A percentile compares a stretch with the other conserved stretches of the same genome.
These are phyloP conservation scores for Trichomalopsis sarcophagae DNA, from an alignment of 1,140 invertebrate genomes.

Conservation along the genomic window DNA sequence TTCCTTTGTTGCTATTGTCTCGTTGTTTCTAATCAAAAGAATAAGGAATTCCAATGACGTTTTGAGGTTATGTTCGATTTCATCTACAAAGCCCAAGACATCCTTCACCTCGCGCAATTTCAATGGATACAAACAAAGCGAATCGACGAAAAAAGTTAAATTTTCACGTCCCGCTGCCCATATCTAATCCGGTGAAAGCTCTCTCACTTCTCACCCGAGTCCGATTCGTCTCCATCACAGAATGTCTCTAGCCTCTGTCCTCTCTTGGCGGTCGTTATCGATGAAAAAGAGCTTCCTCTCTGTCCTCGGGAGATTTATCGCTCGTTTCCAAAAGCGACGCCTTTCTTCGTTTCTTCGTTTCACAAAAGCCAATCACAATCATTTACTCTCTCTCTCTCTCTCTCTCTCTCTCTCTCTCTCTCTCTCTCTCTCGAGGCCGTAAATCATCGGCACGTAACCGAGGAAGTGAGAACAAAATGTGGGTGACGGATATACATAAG, in stretches of 20 bases:
- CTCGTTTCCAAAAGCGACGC: background rate
- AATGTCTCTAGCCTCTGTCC: background rate
- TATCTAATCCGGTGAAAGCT: no score
- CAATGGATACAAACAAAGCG: no score
- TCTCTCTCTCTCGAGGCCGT: background rate
- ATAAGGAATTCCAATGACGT: background rate
- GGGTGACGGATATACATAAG: background rate
- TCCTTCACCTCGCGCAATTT: no score
- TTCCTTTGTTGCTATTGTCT: no score
- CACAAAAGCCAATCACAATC: slow-evolving; percentile 5
- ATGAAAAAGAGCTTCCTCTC: background rate
- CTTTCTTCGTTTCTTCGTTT: background rate
- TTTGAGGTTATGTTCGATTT: no score
- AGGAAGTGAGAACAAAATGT: background rate
- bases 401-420: no score
- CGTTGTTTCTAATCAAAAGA: background rate
- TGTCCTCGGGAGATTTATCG: background rate
- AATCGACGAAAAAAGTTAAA: no score
- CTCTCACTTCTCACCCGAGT: background rate
- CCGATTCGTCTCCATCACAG: background rate
- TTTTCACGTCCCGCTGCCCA: no score
- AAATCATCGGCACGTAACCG: background rate
- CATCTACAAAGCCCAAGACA: no score
- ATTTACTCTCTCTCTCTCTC: background rate
- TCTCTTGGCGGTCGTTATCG: background rate